phyloP scores from a whole-genome alignment of 2,113 vertebrate genomes.

The Elephas maximus region DNA sequence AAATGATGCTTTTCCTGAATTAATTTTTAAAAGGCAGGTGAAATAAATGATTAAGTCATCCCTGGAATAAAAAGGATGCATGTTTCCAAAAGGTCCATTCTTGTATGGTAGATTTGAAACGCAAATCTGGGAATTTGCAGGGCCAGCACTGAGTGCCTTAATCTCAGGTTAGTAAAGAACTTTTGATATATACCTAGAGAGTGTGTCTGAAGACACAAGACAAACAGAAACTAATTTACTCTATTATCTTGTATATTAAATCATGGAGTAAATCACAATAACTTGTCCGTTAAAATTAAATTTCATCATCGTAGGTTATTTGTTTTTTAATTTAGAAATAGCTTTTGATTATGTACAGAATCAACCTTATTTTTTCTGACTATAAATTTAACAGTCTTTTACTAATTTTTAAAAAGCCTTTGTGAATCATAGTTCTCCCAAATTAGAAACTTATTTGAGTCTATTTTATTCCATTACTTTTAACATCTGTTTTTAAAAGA shows the following conservation, averaged over 20 bases:
- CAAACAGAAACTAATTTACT: background rate
- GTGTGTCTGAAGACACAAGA: background rate
- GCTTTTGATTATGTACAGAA: background rate
- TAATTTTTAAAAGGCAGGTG: background rate
- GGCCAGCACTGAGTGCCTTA: background rate
- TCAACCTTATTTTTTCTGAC: background rate
- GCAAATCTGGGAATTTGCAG: background rate
- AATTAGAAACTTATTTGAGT: background rate
- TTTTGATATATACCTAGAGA: background rate
- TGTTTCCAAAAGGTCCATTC: background rate
- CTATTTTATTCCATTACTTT: background rate
- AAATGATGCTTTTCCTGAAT: background rate
- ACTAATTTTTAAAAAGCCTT: background rate
- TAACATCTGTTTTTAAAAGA: background rate
- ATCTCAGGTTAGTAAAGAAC: slow-evolving; percentile 25
- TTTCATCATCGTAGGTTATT: background rate
- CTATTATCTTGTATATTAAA: background rate
- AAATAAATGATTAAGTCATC: background rate
- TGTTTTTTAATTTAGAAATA: background rate
- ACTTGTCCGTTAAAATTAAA: background rate
- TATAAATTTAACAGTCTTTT: background rate
- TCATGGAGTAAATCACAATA: background rate
- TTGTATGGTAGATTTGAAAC: background rate
- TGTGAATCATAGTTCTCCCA: background rate
- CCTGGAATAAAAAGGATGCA: background rate